Evolutionary conservation across 2,797 vertebrate genomes (phyloP).

Genomic region (Trachops cirrhosus): DNA sequence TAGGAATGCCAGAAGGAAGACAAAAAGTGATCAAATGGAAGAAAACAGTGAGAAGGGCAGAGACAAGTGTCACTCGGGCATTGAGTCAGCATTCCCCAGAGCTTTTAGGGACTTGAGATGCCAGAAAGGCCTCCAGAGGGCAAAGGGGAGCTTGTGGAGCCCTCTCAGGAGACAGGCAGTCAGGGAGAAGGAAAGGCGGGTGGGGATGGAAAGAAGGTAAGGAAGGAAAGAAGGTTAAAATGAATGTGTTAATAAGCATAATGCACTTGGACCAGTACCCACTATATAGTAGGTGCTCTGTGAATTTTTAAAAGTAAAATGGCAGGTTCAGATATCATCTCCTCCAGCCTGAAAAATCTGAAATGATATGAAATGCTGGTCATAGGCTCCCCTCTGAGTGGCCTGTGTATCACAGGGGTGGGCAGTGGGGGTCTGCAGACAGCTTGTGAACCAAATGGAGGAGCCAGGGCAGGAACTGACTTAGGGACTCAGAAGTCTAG

Average conservation of each 20-base stretch:
- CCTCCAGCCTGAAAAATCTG: neutral
- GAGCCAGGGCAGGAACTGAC: neutral
- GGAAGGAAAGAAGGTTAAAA: neutral
- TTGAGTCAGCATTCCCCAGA: neutral
- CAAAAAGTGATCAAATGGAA: neutral
- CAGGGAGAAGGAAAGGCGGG: rapidly evolving
- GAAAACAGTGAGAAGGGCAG: neutral
- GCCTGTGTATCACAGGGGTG: neutral
- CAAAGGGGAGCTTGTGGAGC: neutral
- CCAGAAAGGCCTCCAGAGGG: constrained; percentile 23
- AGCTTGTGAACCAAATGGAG: neutral
- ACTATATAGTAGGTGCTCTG: neutral
- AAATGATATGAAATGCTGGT: neutral
- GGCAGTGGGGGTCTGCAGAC: neutral
- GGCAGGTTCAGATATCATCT: neutral
- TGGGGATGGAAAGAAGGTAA: no score
- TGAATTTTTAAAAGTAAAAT: neutral
- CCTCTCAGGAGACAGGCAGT: neutral
- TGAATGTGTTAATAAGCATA: neutral
- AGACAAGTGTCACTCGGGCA: neutral
- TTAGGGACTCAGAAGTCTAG: neutral
- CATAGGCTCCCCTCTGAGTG: neutral
- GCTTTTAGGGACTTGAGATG: neutral
- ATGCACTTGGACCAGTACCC: neutral
- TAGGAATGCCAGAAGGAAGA: neutral